phyloP scores from a whole-genome alignment of 1,140 invertebrate genomes.

The Nasonia vitripennis region DNA sequence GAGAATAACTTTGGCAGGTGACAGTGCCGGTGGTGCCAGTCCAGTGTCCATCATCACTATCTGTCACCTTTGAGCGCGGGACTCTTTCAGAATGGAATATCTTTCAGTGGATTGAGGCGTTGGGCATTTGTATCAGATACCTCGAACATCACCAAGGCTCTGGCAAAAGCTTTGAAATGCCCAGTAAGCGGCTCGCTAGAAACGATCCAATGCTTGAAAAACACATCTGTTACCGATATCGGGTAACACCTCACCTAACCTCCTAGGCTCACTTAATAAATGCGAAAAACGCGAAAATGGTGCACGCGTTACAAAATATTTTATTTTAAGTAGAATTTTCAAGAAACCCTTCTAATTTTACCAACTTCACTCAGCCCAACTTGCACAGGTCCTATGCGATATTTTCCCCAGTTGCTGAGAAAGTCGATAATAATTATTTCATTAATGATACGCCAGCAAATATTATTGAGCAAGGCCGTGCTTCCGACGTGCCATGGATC shows the following conservation, averaged over 20 bases:
- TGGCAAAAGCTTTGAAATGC: slow-evolving; percentile 83
- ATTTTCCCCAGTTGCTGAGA: slow-evolving; percentile 75
- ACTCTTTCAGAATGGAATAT: slow-evolving; percentile 78
- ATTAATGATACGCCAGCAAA: slow-evolving; percentile 76
- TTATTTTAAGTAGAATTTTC: too few species aligned
- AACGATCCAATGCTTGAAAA: background rate
- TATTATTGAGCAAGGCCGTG: slow-evolving; percentile 73
- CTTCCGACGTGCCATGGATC: slow-evolving; percentile 78
- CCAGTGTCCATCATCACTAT: slow-evolving; percentile 79
- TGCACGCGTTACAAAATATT: too few species aligned
- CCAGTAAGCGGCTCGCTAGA: slow-evolving; percentile 64
- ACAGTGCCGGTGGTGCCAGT: slow-evolving; percentile 76
- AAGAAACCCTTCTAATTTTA: background rate
- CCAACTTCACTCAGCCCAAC: background rate
- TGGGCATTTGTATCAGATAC: slow-evolving; percentile 83
- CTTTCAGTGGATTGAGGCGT: slow-evolving; percentile 84
- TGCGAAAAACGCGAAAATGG: too few species aligned
- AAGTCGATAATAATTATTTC: slow-evolving; percentile 73
- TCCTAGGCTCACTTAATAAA: too few species aligned
- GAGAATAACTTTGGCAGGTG: slow-evolving; percentile 73
- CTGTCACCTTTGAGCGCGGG: slow-evolving; percentile 70
- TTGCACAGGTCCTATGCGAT: background rate
- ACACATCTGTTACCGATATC: background rate
- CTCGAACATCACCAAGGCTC: slow-evolving; percentile 79
- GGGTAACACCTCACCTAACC: too few species aligned